Percentiles rank a stretch among this genome's conserved stretches.
Conservation (phyloP, 2,797 vertebrate genomes). For the Hypotaenidia philippensis region DNA sequence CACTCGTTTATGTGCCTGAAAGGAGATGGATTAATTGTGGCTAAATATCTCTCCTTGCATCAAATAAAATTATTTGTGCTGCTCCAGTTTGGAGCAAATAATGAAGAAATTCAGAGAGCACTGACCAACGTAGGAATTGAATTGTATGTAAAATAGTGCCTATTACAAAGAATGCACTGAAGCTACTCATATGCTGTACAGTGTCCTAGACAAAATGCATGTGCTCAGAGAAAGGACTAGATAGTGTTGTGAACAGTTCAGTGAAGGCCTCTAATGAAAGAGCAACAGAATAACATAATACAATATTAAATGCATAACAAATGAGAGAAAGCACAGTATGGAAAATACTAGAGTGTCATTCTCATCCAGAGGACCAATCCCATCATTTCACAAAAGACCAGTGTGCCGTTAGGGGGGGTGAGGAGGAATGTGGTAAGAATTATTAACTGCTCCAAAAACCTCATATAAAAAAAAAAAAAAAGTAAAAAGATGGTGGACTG, state of each 20-base stretch:
- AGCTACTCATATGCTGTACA: neutral
- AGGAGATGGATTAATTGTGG: neutral
- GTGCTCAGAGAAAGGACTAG: neutral
- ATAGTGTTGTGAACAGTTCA: neutral
- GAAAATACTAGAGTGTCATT: slow-evolving; percentile 36
- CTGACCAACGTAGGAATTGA: neutral
- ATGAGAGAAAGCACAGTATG: neutral
- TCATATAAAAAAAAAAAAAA: neutral
- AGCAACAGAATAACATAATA: slow-evolving; percentile 7
- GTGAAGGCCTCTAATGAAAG: neutral
- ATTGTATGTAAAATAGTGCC: neutral
- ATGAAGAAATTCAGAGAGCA: neutral
- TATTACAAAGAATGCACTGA: neutral
- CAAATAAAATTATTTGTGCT: neutral
- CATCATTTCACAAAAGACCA: neutral
- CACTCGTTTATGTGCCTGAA: neutral
- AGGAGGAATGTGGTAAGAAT: neutral
- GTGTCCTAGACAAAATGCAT: neutral
- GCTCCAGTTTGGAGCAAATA: neutral
- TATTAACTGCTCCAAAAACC: neutral
- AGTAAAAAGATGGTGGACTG: neutral
- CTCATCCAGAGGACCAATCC: neutral
- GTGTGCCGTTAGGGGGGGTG: neutral
- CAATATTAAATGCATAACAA: slow-evolving; percentile 44
- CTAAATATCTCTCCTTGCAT: neutral